These are phyloP conservation scores for Porites lutea DNA, from an alignment of 64 coral and sea anemone species.

Conservation along the genomic window DNA sequence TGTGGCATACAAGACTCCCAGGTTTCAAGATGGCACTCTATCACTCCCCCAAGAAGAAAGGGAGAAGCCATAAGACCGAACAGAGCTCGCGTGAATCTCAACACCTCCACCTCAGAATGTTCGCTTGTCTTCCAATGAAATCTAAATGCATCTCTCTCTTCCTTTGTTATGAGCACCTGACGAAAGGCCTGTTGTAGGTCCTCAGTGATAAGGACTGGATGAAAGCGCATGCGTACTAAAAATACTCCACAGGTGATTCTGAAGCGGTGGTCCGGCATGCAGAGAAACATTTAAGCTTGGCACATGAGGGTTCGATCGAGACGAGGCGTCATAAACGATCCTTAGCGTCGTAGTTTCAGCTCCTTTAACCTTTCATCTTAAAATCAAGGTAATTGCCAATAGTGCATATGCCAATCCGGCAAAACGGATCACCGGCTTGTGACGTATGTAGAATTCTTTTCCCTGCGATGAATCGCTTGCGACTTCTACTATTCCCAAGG, in stretches of 20 bases:
- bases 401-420: no score
- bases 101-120: background rate
- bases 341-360: background rate
- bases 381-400: no score
- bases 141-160: constrained; percentile 7
- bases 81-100: background rate
- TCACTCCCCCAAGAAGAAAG: background rate
- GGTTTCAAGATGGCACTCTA: background rate
- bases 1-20: background rate
- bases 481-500: no score
- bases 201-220: background rate
- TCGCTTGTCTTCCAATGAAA: background rate
- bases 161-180: constrained; percentile 10
- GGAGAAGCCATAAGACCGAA: constrained; percentile 1
- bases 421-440: no score
- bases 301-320: background rate
- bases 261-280: constrained; percentile 1
- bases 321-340: constrained; percentile 25
- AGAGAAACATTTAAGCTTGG: constrained; percentile 22
- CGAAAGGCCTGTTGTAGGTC: constrained; percentile 12
- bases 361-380: no score
- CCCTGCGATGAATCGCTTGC: no score
- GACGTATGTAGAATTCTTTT: no score
- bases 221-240: background rate
- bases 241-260: constrained; percentile 18